Base-by-base conservation (phyloP, 2,113 vertebrate species). In the Leptobrachium leishanense region DNA sequence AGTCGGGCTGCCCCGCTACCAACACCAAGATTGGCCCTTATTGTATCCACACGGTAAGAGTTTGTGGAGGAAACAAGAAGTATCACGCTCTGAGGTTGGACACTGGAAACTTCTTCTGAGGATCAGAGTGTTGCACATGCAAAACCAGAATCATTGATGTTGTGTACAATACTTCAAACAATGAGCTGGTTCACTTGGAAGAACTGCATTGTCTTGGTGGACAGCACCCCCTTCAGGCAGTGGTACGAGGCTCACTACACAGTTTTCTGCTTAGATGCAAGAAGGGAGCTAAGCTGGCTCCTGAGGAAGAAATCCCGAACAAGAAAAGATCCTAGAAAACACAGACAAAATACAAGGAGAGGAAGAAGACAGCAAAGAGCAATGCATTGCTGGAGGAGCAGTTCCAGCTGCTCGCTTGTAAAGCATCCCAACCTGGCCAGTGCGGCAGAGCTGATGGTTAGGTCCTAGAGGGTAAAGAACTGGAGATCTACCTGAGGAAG, bases 81-180 rank as follows among this genome's bases (percentile, higher is more conserved):
- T n/a, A n/a, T n/a, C n/a, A n/a, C n/a, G n/a, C n/a, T n/a, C n/a
- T 98, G 82, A 94, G 97, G 62, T 62, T 99, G 76, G 98, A 98
- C 7, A 93, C 92, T 3, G 98, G 98, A 2, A 99, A 99, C 91
- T 98, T 96, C 88, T 96, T 97, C 40, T 99, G 98, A 97, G 97
- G 98, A 2, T 99, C 97, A 0, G 96, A 99, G 77, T 98, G 97
- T 87, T 98, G 97, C 87, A 98, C 98, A 71, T 94, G 98, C 2
- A 99, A 99, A 86, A 98, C 98, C 77, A 97, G 98, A 76, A 97
- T 99, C 82, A 99, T 99, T 0, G 98, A 99, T 43, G 98, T 99
- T 0, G 97, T 99, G 82, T 99, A 99, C 92, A 99, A 99, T 0
- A 97, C 98, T 10, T 99, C 97, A 75, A 99, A 99, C 92, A 99